Conservation (phyloP, 2,888 invertebrate genomes). For the Stenodera caucasica region DNA sequence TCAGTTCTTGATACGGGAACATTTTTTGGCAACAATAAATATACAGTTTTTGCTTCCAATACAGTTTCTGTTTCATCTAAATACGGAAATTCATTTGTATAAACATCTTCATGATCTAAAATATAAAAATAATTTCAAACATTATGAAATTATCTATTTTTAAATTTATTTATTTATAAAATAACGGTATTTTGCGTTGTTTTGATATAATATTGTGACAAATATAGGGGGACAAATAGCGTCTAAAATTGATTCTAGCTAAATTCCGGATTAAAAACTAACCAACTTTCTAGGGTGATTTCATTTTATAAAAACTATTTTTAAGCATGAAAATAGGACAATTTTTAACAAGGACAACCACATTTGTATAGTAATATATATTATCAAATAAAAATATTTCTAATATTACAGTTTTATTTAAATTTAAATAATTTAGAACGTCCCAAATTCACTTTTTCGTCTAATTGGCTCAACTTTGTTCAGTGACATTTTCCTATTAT, state of each 20-base stretch:
- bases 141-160: too few species aligned
- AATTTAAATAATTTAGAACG: neutral
- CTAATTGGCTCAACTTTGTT: too few species aligned
- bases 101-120: conserved; percentile 42
- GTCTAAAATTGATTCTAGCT: neutral
- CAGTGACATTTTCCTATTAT: too few species aligned
- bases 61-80: conserved; percentile 45
- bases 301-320: conserved; percentile 2
- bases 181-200: neutral
- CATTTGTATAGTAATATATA: neutral
- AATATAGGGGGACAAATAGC: neutral
- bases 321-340: neutral
- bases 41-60: conserved; percentile 66
- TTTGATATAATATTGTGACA: neutral
- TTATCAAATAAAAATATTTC: neutral
- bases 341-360: neutral
- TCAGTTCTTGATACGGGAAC: conserved; percentile 73
- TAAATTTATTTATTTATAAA: too few species aligned
- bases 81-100: conserved; percentile 38
- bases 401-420: neutral
- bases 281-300: conserved; percentile 1
- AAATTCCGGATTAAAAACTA: neutral
- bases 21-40: conserved; percentile 68
- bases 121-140: too few species aligned
- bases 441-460: too few species aligned